Conservation (phyloP, 1,140 invertebrate genomes). For the Platyura marginata region DNA sequence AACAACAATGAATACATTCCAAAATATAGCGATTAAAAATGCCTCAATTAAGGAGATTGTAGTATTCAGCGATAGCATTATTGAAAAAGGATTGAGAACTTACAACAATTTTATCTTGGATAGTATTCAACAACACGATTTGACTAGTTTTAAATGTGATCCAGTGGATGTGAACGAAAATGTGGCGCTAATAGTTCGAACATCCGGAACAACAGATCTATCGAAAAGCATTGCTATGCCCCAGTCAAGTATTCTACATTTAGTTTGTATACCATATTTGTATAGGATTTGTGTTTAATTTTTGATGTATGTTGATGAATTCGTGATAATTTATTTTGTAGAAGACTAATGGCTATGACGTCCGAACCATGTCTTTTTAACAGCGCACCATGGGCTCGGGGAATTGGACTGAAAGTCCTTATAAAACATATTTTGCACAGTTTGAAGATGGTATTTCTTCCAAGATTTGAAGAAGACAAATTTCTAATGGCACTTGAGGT, state of each 20-base stretch:
- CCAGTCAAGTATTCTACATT: constrained; percentile 35
- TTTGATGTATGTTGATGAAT: background rate
- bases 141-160: background rate
- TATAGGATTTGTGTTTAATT: constrained; percentile 5
- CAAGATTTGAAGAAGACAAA: constrained; percentile 36
- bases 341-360: background rate
- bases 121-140: no score
- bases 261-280: constrained; percentile 7
- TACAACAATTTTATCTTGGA: no score
- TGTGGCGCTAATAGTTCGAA: constrained; percentile 27
- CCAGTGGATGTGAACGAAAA: constrained; percentile 10
- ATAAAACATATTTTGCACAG: constrained; percentile 13
- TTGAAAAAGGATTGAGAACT: no score
- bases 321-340: constrained; percentile 1
- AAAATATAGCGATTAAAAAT: no score
- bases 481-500: constrained; percentile 33
- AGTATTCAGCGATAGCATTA: no score
- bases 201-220: constrained; percentile 55
- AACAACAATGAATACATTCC: no score
- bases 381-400: constrained; percentile 26
- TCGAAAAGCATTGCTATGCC: constrained; percentile 63
- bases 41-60: no score
- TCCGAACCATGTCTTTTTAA: constrained; percentile 10
- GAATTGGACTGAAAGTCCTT: constrained; percentile 20
- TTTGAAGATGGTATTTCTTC: constrained; percentile 25